These are phyloP conservation scores for Zaprionus ornatus DNA, from an alignment of 1,140 invertebrate genomes.

Conservation along the genomic window DNA sequence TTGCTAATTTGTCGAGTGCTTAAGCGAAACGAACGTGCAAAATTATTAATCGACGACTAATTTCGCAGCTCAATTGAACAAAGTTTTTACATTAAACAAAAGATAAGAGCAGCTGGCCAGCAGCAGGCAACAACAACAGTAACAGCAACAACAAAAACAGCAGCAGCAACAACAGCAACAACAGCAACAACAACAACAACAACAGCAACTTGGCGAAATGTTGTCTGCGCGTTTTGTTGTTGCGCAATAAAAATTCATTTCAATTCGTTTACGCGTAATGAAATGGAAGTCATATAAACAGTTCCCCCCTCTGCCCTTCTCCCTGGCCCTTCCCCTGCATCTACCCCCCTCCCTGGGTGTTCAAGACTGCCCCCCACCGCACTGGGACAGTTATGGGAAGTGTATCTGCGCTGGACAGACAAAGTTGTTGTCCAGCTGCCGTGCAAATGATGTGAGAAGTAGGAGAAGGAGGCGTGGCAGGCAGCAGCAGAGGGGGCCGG, in stretches of 20 bases:
- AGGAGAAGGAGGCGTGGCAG: not conserved
- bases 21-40: constrained; percentile 61
- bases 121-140: constrained; percentile 18
- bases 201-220: constrained; percentile 13
- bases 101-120: constrained; percentile 48
- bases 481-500: constrained; percentile 2
- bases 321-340: not conserved
- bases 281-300: constrained; percentile 78
- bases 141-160: constrained; percentile 22
- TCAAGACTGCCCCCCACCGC: not conserved
- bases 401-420: constrained; percentile 53
- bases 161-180: constrained; percentile 30
- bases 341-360: no score
- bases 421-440: constrained; percentile 72
- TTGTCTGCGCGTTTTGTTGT: constrained; percentile 49
- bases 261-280: constrained; percentile 81
- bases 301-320: constrained; percentile 16
- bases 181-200: constrained; percentile 3
- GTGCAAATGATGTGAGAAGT: constrained; percentile 19
- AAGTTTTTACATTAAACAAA: constrained; percentile 79
- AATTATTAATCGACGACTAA: constrained; percentile 76
- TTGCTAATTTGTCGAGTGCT: constrained; percentile 42
- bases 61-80: constrained; percentile 65
- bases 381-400: constrained; percentile 60
- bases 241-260: constrained; percentile 82